These are phyloP conservation scores for Pteronotus mesoamericanus DNA, from an alignment of 2,797 vertebrate species.

Conservation along the genomic window DNA sequence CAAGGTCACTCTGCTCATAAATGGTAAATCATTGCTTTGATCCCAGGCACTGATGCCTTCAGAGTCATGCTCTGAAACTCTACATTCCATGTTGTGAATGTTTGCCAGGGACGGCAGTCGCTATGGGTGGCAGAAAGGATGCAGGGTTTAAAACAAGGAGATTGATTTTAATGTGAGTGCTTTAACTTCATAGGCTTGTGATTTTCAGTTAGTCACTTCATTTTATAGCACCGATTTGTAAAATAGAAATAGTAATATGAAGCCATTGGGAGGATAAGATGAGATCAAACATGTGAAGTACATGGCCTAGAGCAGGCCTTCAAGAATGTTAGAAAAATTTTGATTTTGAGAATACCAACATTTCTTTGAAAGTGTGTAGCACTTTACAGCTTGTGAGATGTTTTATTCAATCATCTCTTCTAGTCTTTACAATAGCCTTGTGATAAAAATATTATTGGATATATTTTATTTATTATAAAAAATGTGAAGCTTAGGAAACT, in stretches of 20 bases:
- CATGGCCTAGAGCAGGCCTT: background rate
- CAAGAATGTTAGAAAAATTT: slow-evolving; percentile 7
- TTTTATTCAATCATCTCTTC: slow-evolving; percentile 43
- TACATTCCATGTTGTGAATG: rapidly evolving
- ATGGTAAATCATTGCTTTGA: background rate
- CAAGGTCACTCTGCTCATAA: background rate
- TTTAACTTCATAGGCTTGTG: background rate
- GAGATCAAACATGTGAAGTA: background rate
- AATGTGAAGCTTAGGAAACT: background rate
- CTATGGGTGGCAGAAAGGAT: background rate
- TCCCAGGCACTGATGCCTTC: too few species aligned
- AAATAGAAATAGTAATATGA: background rate
- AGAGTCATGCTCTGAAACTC: background rate
- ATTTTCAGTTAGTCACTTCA: slow-evolving; percentile 16
- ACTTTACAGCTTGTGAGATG: slow-evolving; percentile 38
- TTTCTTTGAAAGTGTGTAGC: slow-evolving; percentile 6
- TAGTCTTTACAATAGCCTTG: background rate
- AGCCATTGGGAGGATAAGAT: background rate
- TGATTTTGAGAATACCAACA: background rate
- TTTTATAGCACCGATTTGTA: slow-evolving; percentile 15
- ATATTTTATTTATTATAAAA: slow-evolving; percentile 42
- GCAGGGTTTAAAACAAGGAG: background rate
- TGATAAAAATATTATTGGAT: slow-evolving; percentile 45
- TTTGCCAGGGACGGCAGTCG: background rate
- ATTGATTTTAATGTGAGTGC: background rate